Percentiles rank a stretch among this genome's conserved stretches.
Conservation (phyloP, 2,113 vertebrate genomes). For the Lathamus discolor region DNA sequence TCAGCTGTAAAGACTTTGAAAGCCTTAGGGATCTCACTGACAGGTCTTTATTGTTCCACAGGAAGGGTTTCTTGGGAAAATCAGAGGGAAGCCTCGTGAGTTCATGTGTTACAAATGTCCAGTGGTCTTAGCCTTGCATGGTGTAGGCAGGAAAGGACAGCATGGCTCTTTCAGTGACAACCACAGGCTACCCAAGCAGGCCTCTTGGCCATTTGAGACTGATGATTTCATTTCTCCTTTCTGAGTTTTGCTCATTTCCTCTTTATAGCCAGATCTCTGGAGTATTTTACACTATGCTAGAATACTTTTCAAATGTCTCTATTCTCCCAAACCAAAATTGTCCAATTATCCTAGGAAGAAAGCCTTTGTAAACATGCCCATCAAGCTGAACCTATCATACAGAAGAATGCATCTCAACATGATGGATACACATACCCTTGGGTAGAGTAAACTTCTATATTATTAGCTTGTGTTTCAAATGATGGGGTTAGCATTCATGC, state of each 20-base stretch:
- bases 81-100: neutral
- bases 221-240: constrained; percentile 23
- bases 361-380: neutral
- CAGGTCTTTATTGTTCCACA: neutral
- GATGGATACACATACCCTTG: neutral
- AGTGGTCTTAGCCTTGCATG: neutral
- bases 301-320: constrained; percentile 54
- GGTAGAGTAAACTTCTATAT: neutral
- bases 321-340: constrained; percentile 15
- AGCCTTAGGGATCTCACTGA: neutral
- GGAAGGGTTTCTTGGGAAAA: neutral
- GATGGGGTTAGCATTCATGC: neutral
- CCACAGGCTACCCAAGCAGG: neutral
- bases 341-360: neutral
- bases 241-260: neutral
- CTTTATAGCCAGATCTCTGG: neutral
- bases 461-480: constrained; percentile 49
- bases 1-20: neutral
- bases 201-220: neutral
- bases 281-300: neutral
- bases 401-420: neutral
- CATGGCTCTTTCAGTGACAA: neutral
- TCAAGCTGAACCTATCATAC: neutral
- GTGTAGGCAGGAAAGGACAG: neutral
- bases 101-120: neutral